phyloP scores from a whole-genome alignment of 1,140 invertebrate genomes.

The Nephila pilipes region DNA sequence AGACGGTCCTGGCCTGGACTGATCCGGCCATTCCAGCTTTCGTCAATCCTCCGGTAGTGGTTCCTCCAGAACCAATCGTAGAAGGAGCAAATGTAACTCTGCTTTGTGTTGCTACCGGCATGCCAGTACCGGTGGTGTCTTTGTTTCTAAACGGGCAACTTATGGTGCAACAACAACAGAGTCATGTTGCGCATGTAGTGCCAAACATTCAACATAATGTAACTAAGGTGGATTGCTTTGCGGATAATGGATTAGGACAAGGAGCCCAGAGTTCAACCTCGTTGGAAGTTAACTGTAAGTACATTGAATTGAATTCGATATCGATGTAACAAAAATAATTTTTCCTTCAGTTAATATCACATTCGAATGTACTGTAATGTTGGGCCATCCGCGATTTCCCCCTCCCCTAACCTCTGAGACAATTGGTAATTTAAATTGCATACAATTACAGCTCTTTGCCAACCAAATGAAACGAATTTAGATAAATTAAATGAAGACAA shows the following conservation, averaged over 20 bases:
- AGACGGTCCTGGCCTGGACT: slow-evolving; percentile 90
- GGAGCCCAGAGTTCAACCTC: slow-evolving; percentile 89
- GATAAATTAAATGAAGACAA: too few relatives aligned
- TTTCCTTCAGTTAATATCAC: too few relatives aligned
- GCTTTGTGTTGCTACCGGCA: slow-evolving; percentile 90
- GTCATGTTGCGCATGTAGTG: slow-evolving; percentile 88
- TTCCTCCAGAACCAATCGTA: slow-evolving; percentile 89
- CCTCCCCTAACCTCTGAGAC: too few relatives aligned
- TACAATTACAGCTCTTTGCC: too few relatives aligned
- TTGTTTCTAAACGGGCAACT: slow-evolving; percentile 89
- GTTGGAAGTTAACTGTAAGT: slow-evolving; percentile 90
- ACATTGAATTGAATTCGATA: neutral
- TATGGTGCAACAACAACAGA: slow-evolving; percentile 81
- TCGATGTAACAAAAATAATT: too few relatives aligned
- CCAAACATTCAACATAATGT: slow-evolving; percentile 90
- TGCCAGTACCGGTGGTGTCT: slow-evolving; percentile 90
- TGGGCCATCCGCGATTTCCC: too few relatives aligned
- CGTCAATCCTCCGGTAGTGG: slow-evolving; percentile 91
- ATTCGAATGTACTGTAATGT: too few relatives aligned
- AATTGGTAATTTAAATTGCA: too few relatives aligned
- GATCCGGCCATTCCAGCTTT: slow-evolving; percentile 91
- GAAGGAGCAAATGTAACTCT: slow-evolving; percentile 92
- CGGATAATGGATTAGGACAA: slow-evolving; percentile 91
- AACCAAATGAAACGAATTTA: too few relatives aligned
- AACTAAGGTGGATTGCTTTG: slow-evolving; percentile 91